These are phyloP conservation scores for Oxyscelio sp. DNA, from an alignment of 2,888 invertebrate species.

Conservation along the genomic window DNA sequence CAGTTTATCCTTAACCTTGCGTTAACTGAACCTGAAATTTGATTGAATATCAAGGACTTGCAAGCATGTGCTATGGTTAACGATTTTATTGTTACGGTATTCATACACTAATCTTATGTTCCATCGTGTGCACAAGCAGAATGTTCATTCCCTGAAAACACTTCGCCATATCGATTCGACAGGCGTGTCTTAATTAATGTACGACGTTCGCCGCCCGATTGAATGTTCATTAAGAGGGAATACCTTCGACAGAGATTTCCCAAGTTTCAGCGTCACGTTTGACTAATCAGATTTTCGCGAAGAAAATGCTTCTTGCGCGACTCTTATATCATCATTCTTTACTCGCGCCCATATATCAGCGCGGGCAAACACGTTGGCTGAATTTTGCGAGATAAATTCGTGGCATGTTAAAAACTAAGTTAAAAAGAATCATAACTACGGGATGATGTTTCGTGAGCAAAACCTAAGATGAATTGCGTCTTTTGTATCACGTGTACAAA, in stretches of 20 bases:
- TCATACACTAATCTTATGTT: conserved; percentile 1
- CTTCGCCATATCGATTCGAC: conserved; percentile 3
- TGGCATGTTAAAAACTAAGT: conserved; percentile 34
- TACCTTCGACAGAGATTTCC: background rate
- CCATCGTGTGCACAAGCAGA: background rate
- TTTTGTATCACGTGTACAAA: background rate
- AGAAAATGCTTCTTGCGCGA: conserved; percentile 10
- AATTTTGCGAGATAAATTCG: conserved; percentile 47
- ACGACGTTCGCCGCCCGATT: conserved; percentile 3
- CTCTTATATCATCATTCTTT: no score
- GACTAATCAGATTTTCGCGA: conserved; percentile 35
- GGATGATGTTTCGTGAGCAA: conserved; percentile 38
- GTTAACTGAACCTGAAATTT: conserved; percentile 42
- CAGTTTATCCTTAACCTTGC: conserved; percentile 56
- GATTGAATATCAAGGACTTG: conserved; percentile 55
- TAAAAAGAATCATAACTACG: conserved; percentile 45
- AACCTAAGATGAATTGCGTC: conserved; percentile 40
- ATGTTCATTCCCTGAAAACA: background rate
- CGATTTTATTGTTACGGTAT: conserved; percentile 30
- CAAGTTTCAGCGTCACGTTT: conserved; percentile 14
- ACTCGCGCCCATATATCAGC: conserved; percentile 37
- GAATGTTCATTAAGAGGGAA: conserved; percentile 19
- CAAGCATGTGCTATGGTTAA: conserved; percentile 32
- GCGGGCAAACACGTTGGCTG: conserved; percentile 31
- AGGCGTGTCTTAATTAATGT: conserved; percentile 15